These are phyloP conservation scores for Rachycentron canadum DNA, from an alignment of 2,797 vertebrate genomes.

Conservation along the genomic window DNA sequence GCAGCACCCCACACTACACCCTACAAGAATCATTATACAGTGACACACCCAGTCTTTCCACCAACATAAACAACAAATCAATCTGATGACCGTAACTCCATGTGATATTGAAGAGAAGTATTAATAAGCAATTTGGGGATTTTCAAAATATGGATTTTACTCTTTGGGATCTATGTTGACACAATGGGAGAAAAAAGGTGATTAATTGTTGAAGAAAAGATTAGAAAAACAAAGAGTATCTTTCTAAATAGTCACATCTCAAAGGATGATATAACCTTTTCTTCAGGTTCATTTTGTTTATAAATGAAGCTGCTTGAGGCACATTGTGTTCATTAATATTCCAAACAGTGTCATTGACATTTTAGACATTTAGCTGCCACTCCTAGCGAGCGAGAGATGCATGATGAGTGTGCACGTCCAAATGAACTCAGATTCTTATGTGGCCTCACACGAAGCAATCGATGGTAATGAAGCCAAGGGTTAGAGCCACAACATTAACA, in stretches of 20 bases:
- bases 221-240: too few relatives aligned
- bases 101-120: not conserved
- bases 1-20: too few relatives aligned
- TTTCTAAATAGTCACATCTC: not conserved
- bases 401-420: not conserved
- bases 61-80: too few relatives aligned
- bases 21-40: too few relatives aligned
- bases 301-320: not conserved
- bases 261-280: not conserved
- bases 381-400: slow-evolving; percentile 12
- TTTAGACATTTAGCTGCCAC: slow-evolving; percentile 19
- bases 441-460: slow-evolving; percentile 23
- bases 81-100: not conserved
- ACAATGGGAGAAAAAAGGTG: too few relatives aligned
- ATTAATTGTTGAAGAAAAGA: too few relatives aligned
- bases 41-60: too few relatives aligned
- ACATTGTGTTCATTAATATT: slow-evolving; percentile 34
- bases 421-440: slow-evolving; percentile 25
- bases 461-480: slow-evolving; percentile 33
- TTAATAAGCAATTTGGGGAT: not conserved
- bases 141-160: not conserved
- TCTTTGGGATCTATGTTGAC: too few relatives aligned
- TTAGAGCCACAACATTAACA: not conserved
- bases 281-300: not conserved
- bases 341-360: slow-evolving; percentile 45